Evolutionary conservation across 2,113 vertebrate species (phyloP), one percentile per base, ranked within the genome.

Genomic region (Pluvianellus socialis): DNA sequence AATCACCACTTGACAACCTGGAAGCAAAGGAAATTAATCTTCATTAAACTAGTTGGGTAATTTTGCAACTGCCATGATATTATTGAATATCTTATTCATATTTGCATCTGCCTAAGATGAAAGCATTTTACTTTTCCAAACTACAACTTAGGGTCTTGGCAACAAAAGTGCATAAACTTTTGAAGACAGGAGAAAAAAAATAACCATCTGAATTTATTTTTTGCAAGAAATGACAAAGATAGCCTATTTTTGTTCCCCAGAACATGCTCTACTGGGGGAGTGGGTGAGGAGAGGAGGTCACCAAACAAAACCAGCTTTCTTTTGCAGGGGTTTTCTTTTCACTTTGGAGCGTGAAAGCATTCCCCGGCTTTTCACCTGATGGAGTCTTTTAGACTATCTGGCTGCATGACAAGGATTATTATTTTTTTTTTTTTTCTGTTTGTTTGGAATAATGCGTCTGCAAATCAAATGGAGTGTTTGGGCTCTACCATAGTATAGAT

Each of bases 221-320:
- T 84, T 63, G 55, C 24, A 67, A 62, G 19, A 68, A 71, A 59
- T 87, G 1, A 62, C 22, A 81, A 79, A 52, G 45, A 30, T 7
- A 59, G 24, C 17, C 9, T 38, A 1, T 11, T 81, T 97, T 93
- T 71, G 4, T 32, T 47, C 30, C 12, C 17, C 9, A 67, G 42
- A 81, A 58, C 30, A 10, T 86, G 8, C 21, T 73, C 7, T 49
- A 10, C 79, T 23, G 27, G 72, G 47, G 4, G 1, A 4, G 18
- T 13, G 35, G 4, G 32, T 2, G 20, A 4, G 13, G 6, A 35
- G 4, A 8, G 5, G 42, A 2, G 1, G 35, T 58, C 58, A 82
- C 30, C 30, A 79, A 55, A 33, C 23, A 82, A 75, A 88, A 52
- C 30, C 23, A 59, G 9, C 10, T 19, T 53, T 49, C 32, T 87